Percentiles rank a stretch among this genome's conserved stretches.
Conservation (phyloP, 2,888 invertebrate species). For the Lordiphosa andalusiaca region DNA sequence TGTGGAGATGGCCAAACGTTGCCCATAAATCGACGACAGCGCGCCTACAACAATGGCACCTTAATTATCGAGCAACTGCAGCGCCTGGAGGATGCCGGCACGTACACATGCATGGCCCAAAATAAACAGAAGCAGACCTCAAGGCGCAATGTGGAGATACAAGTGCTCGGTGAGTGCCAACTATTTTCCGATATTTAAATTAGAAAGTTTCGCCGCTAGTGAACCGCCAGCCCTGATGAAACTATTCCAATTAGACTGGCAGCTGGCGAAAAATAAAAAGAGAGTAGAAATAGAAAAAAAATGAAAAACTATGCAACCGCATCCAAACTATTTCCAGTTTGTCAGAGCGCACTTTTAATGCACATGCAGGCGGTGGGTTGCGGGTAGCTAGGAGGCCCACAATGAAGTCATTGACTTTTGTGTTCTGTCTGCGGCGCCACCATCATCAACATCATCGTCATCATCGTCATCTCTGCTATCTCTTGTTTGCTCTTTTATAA, state of each 20-base stretch:
- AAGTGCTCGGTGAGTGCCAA: constrained; percentile 83
- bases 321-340: constrained; percentile 61
- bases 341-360: constrained; percentile 57
- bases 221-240: constrained; percentile 41
- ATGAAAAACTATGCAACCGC: constrained; percentile 66
- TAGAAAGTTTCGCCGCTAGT: constrained; percentile 38
- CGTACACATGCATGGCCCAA: constrained; percentile 93
- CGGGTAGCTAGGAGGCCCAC: constrained; percentile 39
- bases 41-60: constrained; percentile 92
- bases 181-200: constrained; percentile 58
- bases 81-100: constrained; percentile 91
- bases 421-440: constrained; percentile 44
- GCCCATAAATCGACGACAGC: constrained; percentile 92
- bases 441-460: constrained; percentile 6
- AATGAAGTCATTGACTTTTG: constrained; percentile 72
- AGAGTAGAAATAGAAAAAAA: background rate
- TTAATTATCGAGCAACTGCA: constrained; percentile 92
- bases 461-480: constrained; percentile 1
- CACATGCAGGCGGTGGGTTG: constrained; percentile 44
- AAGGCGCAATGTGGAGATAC: constrained; percentile 87
- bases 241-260: constrained; percentile 72
- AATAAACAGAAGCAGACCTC: constrained; percentile 91
- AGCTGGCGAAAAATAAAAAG: constrained; percentile 6
- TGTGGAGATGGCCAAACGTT: constrained; percentile 88
- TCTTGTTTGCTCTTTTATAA: constrained; percentile 44